phyloP scores from a whole-genome alignment of 2,113 vertebrate species.

The Tyto alba region DNA sequence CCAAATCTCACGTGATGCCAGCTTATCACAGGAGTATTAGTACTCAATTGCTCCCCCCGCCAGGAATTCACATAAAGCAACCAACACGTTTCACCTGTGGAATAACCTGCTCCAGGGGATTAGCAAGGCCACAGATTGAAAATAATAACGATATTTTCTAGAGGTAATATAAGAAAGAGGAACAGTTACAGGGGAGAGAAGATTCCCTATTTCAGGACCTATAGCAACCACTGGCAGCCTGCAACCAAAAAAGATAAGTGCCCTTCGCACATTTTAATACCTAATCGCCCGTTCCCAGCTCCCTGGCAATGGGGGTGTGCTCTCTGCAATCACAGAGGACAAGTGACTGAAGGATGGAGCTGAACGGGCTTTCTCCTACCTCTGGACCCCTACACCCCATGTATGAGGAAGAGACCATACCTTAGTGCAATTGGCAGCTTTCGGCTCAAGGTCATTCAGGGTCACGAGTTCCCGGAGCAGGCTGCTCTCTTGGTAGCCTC shows the following conservation, averaged over 20 bases:
- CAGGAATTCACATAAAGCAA: not conserved
- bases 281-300: not conserved
- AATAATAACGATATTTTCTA: not conserved
- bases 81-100: not conserved
- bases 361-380: fast-evolving
- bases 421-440: conserved; percentile 99
- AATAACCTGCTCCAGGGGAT: not conserved
- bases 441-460: conserved; percentile 93
- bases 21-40: not conserved
- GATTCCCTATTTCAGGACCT: not conserved
- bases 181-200: not conserved
- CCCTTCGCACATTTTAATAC: not conserved
- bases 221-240: not conserved
- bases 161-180: not conserved
- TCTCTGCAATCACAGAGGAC: not conserved
- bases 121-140: not conserved
- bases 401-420: not conserved
- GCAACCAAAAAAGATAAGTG: not conserved
- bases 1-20: not conserved
- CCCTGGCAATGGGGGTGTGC: not conserved
- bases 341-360: fast-evolving
- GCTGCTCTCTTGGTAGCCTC: conserved; percentile 97
- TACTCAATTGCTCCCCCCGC: not conserved
- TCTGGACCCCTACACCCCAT: fast-evolving
- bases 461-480: conserved; percentile 95